These are phyloP conservation scores for Paralvinella palmiformis DNA, from an alignment of 1,140 invertebrate species.

Conservation along the genomic window DNA sequence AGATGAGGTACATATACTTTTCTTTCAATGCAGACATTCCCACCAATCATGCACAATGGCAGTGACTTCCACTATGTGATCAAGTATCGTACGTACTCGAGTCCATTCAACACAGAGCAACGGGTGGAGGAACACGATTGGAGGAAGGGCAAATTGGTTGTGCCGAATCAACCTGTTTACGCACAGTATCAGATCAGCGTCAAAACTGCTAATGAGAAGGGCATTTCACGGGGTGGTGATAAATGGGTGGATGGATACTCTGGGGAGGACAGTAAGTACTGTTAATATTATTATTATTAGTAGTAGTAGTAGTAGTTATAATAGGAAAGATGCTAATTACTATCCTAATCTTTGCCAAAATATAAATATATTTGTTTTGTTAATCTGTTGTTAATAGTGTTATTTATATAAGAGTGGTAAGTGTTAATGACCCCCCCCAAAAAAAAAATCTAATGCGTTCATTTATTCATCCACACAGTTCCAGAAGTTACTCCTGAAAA, in stretches of 20 bases:
- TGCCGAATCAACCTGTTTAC: constrained; percentile 9
- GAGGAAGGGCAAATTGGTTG: constrained; percentile 18
- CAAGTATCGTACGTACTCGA: not conserved
- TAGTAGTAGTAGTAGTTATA: not conserved
- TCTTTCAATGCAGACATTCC: constrained; percentile 17
- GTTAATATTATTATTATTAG: no score
- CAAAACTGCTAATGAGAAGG: constrained; percentile 3
- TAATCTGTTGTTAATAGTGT: no score
- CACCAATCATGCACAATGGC: constrained; percentile 15
- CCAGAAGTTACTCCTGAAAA: constrained; percentile 14
- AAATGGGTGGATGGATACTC: constrained; percentile 10
- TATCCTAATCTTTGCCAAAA: no score
- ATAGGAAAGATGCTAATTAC: no score
- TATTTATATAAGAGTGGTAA: no score
- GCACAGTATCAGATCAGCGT: constrained; percentile 12
- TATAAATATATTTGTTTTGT: no score
- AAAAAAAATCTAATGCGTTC: no score
- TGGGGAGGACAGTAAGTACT: constrained; percentile 17
- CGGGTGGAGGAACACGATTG: constrained; percentile 7
- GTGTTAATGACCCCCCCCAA: no score
- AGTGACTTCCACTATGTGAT: constrained; percentile 16
- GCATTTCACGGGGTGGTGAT: not conserved
- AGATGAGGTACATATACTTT: no score
- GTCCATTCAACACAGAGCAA: not conserved
- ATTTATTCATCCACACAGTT: no score